Base-by-base conservation (phyloP, 2,797 vertebrate species). In the Lophius americanus region DNA sequence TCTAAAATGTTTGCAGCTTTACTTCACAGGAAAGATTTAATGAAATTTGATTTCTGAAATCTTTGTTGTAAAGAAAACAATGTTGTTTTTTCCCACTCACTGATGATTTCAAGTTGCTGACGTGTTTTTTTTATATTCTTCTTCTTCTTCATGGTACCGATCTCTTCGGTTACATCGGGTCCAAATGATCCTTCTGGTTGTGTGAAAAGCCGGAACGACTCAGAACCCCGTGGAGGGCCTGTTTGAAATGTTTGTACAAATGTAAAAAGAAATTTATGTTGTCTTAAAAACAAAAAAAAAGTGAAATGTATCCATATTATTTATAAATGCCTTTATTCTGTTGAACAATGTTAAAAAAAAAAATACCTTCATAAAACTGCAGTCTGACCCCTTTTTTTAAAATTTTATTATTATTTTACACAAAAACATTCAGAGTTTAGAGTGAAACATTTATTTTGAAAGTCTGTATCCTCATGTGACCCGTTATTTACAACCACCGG, bases 311-410 rank as follows among this genome's bases (percentile, higher is more conserved):
- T 84, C 83, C 73, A 85, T 89, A 86, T 85, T 85, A 92, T 93
- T 93, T 91, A 92, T 90, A 92, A 93, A 93, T 86, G 84, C 84
- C 74, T 92, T 91, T 89, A 85, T 88, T 88, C 72, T 85, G 76
- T 85, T 92, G 88, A 91, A 90, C 64, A 86, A 90, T 76, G 85
- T 82, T 89, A 4, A 44, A 85, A 88, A 4, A 44, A 85, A 88
- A 73, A 83, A 91, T 81, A 82, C 39, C 66, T 89, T 89, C 54
- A 90, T 84, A 85, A 90, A 87, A 89, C 23, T 23, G 23, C 23
- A 23, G 23, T 23, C 23, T 23, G 23, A 23, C 23, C 23, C 23
- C 23, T 23, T 23, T 23, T 23, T 23, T 23, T 23, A n/a, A n/a
- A n/a, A 23, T 23, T 23, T 23, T 23, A 23, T 23, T 23, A 23